phyloP scores from a whole-genome alignment of 2,797 vertebrate genomes.

The Sebastes jordani region DNA sequence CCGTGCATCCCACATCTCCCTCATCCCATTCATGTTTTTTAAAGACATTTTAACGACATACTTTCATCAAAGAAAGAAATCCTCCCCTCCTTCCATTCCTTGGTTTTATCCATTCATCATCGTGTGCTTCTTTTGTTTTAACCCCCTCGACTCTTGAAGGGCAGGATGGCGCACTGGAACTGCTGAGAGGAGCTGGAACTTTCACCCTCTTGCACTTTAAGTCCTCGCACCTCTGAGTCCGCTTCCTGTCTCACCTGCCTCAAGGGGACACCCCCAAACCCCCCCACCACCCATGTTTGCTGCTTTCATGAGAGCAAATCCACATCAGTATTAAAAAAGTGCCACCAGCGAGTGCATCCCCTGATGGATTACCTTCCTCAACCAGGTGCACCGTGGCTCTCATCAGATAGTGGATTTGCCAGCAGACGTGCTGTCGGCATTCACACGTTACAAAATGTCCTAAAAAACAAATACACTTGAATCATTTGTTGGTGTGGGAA shows the following conservation, averaged over 20 bases:
- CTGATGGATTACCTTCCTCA: constrained; percentile 7
- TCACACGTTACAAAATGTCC: constrained; percentile 24
- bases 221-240: constrained; percentile 54
- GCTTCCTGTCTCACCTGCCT: constrained; percentile 54
- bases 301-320: constrained; percentile 56
- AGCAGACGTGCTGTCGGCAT: constrained; percentile 9
- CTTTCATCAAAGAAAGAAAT: constrained; percentile 39
- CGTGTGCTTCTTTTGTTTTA: constrained; percentile 4
- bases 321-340: constrained; percentile 71
- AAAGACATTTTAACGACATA: constrained; percentile 46
- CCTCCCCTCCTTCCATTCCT: constrained; percentile 49
- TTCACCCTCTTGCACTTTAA: constrained; percentile 80
- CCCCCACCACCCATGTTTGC: background rate
- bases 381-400: constrained; percentile 36
- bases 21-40: constrained; percentile 54
- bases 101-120: constrained; percentile 39
- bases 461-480: constrained; percentile 30
- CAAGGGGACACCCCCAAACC: constrained; percentile 4
- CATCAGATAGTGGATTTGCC: background rate
- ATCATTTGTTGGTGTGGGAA: constrained; percentile 42
- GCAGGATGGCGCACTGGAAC: constrained; percentile 57
- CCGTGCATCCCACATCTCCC: constrained; percentile 46
- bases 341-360: constrained; percentile 51
- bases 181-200: constrained; percentile 66
- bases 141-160: constrained; percentile 28